phyloP scores from a whole-genome alignment of 2,888 invertebrate genomes.

The Drosophila eohydei region DNA sequence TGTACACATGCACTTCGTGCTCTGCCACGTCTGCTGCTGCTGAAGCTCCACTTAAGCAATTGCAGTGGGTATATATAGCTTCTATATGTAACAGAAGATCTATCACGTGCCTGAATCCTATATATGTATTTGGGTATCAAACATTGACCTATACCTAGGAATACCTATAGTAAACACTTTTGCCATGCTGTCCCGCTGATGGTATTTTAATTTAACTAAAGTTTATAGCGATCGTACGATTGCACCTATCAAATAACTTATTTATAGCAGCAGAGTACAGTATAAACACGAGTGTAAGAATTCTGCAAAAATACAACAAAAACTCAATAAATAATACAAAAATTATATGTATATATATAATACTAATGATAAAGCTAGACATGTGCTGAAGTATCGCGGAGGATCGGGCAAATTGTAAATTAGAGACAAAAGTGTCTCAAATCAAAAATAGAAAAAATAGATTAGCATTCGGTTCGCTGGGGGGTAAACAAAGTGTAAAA shows the following conservation, averaged over 20 bases:
- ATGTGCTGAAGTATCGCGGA: conserved; percentile 22
- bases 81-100: neutral
- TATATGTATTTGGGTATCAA: neutral
- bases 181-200: neutral
- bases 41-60: neutral
- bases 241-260: conserved; percentile 24
- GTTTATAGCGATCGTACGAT: conserved; percentile 30
- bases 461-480: conserved; percentile 43
- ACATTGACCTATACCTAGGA: conserved; percentile 11
- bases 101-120: neutral
- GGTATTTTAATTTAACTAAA: conserved; percentile 25
- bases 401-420: conserved; percentile 58
- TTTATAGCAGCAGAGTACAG: conserved; percentile 38
- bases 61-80: neutral
- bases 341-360: conserved; percentile 6
- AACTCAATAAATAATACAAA: conserved; percentile 33
- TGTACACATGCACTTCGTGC: too few species aligned
- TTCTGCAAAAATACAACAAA: conserved; percentile 23
- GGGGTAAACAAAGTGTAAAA: conserved; percentile 21
- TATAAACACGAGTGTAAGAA: conserved; percentile 19
- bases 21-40: too few species aligned
- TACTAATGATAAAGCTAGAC: conserved; percentile 30
- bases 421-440: conserved; percentile 33
- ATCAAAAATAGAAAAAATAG: conserved; percentile 47
- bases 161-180: too few species aligned